Evolutionary conservation across 2,888 invertebrate genomes (phyloP).

Genomic region (Cataglyphis altisquamis): DNA sequence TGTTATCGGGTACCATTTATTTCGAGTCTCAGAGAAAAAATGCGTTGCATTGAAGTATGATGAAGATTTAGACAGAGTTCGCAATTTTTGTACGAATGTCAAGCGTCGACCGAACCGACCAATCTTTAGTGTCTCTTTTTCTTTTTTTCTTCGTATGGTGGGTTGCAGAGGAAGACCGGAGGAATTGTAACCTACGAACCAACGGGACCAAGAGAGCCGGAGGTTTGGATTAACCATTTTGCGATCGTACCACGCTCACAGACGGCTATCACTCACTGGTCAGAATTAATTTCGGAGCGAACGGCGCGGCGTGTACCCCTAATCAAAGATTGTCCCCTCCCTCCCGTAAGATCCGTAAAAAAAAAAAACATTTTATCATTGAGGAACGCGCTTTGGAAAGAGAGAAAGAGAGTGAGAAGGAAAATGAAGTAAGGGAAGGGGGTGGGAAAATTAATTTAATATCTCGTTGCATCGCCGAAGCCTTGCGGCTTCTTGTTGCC

Average conservation of each 20-base stretch:
- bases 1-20: slow-evolving; percentile 1
- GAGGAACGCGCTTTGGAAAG: slow-evolving; percentile 17
- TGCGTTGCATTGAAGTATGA: not conserved
- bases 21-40: not conserved
- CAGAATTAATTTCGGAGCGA: slow-evolving; percentile 50
- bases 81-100: slow-evolving; percentile 7
- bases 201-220: slow-evolving; percentile 88
- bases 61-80: not conserved
- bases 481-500: slow-evolving; percentile 36
- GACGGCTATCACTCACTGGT: slow-evolving; percentile 37
- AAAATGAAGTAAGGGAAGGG: too few species aligned
- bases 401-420: not conserved
- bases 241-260: slow-evolving; percentile 38
- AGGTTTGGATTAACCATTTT: slow-evolving; percentile 85
- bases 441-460: not conserved
- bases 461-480: slow-evolving; percentile 25
- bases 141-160: slow-evolving; percentile 75
- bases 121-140: slow-evolving; percentile 72
- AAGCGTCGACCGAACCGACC: slow-evolving; percentile 25
- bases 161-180: slow-evolving; percentile 87
- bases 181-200: slow-evolving; percentile 88
- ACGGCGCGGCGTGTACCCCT: slow-evolving; percentile 39
- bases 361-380: slow-evolving; percentile 5
- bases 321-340: slow-evolving; percentile 19
- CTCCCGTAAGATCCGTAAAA: not conserved